Evolutionary conservation across 2,797 vertebrate species (phyloP), one percentile per base, ranked within the genome.

Genomic region (Gambelia wislizenii): DNA sequence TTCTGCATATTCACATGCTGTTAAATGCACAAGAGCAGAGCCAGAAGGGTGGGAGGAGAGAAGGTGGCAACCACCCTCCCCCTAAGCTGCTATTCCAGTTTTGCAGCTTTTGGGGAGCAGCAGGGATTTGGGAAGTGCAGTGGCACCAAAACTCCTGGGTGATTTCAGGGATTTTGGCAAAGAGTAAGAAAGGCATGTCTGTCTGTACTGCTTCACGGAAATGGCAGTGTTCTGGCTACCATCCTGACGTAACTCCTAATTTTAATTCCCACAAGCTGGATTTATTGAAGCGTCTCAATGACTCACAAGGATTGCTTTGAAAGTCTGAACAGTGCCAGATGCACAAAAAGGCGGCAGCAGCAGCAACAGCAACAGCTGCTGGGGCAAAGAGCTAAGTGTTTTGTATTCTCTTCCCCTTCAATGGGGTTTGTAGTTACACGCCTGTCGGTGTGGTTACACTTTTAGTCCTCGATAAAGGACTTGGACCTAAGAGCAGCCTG

Each of bases 221-320:
- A 70, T 4, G 13, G 47, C 27, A 56, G 84, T 44, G 10, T 67
- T 33, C 47, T 33, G n/a, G 56, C 61, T 27, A 67, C 22, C 4
- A 4, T 52, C 27, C 49, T 77, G 70, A 70, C 1, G 20, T 44
- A 69, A 47, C 25, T n/a, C 2, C 54, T 59, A 2, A 2, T 83
- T 86, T 77, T 56, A 70, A 87, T 87, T 77, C 61, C 84, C 39
- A 69, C 39, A 36, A 70, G 72, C 79, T 70, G 79, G 78, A 36
- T 76, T 54, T n/a, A 67, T 36, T 36, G 61, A 83, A 64, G 74
- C 4, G 1, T 70, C 77, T 44, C 72, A 1, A 22, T 77, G 85
- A 78, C 85, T 87, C 85, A 78, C 44, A 14, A 49, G 39, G 49
- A 49, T 44, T 22, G 44, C 56, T 67, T n/a, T 42, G 47, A 42